Evolutionary conservation across 2,113 vertebrate species (phyloP).

Genomic region (Callaeas wilsoni): DNA sequence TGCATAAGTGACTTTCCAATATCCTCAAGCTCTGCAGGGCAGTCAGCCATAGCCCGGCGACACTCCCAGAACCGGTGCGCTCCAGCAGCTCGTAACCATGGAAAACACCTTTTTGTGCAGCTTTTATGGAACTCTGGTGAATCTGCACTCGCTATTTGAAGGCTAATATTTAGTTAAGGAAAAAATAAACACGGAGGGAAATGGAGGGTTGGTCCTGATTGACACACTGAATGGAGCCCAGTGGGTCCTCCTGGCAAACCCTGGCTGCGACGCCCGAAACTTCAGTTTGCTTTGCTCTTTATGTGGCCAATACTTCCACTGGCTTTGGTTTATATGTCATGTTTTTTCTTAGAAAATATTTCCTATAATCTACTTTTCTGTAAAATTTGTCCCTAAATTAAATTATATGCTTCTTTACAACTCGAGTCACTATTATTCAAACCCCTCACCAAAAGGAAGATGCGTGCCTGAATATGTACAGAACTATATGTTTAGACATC

Average conservation of each 20-base stretch:
- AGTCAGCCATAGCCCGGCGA: conserved; percentile 18
- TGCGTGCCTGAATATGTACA: not conserved
- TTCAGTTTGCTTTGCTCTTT: not conserved
- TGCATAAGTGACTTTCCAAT: conserved; percentile 42
- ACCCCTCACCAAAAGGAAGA: conserved; percentile 21
- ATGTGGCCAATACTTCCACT: not conserved
- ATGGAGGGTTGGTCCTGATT: not conserved
- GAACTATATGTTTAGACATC: conserved; percentile 50
- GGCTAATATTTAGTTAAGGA: conserved; percentile 47
- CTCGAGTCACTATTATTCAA: not conserved
- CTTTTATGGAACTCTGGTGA: conserved; percentile 36
- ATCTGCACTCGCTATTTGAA: conserved; percentile 7
- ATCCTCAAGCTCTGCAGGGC: conserved; percentile 11
- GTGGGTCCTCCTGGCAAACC: not conserved
- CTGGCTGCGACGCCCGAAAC: not conserved
- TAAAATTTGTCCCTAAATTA: conserved; percentile 42
- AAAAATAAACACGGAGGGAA: not conserved
- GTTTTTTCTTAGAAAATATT: not conserved
- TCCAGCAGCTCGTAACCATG: conserved; percentile 33
- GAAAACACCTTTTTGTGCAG: conserved; percentile 29
- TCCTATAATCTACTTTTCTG: conserved; percentile 4
- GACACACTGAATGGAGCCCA: not conserved
- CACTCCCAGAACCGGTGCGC: conserved; percentile 20
- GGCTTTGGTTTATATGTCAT: not conserved
- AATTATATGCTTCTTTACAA: conserved; percentile 51